phyloP scores from a whole-genome alignment of 2,888 invertebrate genomes.

The Drosophila robusta region DNA sequence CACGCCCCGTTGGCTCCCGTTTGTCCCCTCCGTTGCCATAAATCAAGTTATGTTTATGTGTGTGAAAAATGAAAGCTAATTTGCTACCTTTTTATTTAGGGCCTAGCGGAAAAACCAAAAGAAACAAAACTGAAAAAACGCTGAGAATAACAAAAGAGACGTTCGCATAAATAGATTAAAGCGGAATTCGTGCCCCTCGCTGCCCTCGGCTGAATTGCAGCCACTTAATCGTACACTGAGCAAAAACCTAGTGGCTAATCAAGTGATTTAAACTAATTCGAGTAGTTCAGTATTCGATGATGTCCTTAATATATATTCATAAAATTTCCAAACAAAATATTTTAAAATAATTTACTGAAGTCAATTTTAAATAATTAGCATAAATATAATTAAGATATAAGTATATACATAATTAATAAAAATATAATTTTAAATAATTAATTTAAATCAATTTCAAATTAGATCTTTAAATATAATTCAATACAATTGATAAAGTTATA shows the following conservation, averaged over 20 bases:
- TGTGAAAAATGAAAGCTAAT: conserved; percentile 79
- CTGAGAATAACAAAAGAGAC: conserved; percentile 51
- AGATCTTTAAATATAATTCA: background rate
- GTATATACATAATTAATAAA: background rate
- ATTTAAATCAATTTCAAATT: background rate
- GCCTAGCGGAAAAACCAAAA: conserved; percentile 32
- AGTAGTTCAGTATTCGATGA: too few species aligned
- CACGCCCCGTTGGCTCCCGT: conserved; percentile 12
- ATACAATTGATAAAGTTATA: too few species aligned
- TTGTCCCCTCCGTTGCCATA: conserved; percentile 53
- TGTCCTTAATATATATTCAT: too few species aligned
- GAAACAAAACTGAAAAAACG: conserved; percentile 8
- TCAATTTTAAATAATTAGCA: too few species aligned
- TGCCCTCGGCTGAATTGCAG: conserved; percentile 4
- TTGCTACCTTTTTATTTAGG: conserved; percentile 73
- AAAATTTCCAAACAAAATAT: too few species aligned
- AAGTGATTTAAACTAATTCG: too few species aligned
- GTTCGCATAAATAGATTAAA: conserved; percentile 55
- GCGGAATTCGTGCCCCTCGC: conserved; percentile 13
- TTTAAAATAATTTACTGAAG: too few species aligned
- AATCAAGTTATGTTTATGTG: conserved; percentile 79
- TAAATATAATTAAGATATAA: too few species aligned
- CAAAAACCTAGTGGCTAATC: background rate
- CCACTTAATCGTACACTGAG: conserved; percentile 42
- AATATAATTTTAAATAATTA: background rate